phyloP scores from a whole-genome alignment of 2,797 vertebrate genomes.

The Protonibea diacanthus region DNA sequence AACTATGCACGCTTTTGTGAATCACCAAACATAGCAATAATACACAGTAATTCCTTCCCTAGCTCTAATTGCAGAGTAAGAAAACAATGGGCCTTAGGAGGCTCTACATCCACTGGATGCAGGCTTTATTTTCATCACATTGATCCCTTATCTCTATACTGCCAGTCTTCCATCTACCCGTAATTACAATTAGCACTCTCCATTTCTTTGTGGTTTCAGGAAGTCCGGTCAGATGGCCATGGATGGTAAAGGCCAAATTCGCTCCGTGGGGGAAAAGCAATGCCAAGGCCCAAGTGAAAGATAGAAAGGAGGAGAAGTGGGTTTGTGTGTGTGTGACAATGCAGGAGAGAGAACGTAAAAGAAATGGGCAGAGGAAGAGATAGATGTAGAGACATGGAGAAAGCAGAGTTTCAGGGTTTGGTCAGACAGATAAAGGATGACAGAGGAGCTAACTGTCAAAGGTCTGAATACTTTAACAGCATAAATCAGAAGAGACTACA shows the following conservation, averaged over 20 bases:
- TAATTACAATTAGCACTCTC: constrained; percentile 72
- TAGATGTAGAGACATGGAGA: neutral
- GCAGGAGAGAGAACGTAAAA: constrained; percentile 2
- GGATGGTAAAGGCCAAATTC: constrained; percentile 55
- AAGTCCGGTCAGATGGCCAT: constrained; percentile 61
- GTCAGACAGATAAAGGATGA: constrained; percentile 17
- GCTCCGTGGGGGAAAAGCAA: constrained; percentile 30
- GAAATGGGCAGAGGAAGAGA: neutral
- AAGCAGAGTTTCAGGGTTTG: neutral
- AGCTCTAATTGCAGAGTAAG: constrained; percentile 62
- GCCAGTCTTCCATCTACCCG: constrained; percentile 62
- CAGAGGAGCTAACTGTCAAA: constrained; percentile 20
- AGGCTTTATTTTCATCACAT: constrained; percentile 68
- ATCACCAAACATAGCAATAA: constrained; percentile 61
- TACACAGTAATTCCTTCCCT: constrained; percentile 51
- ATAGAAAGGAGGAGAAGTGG: constrained; percentile 34
- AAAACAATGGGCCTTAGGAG: constrained; percentile 64
- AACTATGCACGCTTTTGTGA: constrained; percentile 47
- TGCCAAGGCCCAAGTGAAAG: constrained; percentile 26
- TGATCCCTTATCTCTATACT: constrained; percentile 68
- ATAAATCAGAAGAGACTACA: constrained; percentile 26
- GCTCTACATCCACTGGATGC: constrained; percentile 62
- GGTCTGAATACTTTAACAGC: constrained; percentile 23
- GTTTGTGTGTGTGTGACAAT: neutral
- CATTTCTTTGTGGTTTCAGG: constrained; percentile 65